phyloP scores from a whole-genome alignment of 2,888 invertebrate species.

The Ochropacha duplaris region DNA sequence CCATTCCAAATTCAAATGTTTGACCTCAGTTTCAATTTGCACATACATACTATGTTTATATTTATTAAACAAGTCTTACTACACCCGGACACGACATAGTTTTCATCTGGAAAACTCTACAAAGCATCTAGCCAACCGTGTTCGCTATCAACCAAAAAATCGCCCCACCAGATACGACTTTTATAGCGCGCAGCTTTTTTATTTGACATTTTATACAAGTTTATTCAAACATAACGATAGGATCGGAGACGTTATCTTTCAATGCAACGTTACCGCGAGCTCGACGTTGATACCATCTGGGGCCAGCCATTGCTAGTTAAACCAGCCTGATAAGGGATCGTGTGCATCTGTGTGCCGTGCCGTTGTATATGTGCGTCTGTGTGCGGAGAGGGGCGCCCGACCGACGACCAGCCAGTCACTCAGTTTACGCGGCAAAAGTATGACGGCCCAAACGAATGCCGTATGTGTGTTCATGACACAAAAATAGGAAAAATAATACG shows the following conservation, averaged over 20 bases:
- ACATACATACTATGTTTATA: no score
- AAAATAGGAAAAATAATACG: conserved; percentile 34
- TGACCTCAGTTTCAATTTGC: no score
- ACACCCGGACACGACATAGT: neutral
- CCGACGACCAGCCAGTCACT: conserved; percentile 72
- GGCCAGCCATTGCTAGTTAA: conserved; percentile 82
- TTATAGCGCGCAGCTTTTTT: conserved; percentile 77
- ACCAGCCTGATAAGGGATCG: conserved; percentile 80
- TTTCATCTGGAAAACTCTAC: conserved; percentile 20
- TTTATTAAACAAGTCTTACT: no score
- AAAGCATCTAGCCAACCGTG: conserved; percentile 35
- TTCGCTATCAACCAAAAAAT: conserved; percentile 60
- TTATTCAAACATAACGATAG: conserved; percentile 81
- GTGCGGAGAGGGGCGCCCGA: conserved; percentile 66
- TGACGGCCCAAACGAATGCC: conserved; percentile 61
- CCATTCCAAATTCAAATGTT: no score
- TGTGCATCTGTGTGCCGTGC: conserved; percentile 56
- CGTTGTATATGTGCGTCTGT: conserved; percentile 39
- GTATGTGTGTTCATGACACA: conserved; percentile 25
- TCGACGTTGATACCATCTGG: conserved; percentile 74
- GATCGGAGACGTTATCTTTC: conserved; percentile 81
- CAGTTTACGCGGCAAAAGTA: conserved; percentile 79
- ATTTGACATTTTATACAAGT: conserved; percentile 83
- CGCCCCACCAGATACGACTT: conserved; percentile 63
- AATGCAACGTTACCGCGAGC: conserved; percentile 83